These are phyloP conservation scores for Euplexia lucipara DNA, from an alignment of 2,888 invertebrate species.

Conservation along the genomic window DNA sequence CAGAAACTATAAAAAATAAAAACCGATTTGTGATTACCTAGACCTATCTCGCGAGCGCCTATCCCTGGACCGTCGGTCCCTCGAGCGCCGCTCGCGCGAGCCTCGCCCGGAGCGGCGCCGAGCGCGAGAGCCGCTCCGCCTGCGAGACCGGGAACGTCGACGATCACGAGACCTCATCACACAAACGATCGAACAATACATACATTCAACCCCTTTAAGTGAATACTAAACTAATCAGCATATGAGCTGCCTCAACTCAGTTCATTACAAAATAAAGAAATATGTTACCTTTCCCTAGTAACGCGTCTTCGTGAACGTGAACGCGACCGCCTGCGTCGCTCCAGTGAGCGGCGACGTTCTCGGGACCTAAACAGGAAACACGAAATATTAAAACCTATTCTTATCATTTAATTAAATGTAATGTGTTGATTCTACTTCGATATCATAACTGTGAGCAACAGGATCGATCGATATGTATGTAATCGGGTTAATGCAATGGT, in stretches of 20 bases:
- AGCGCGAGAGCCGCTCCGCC: conserved; percentile 78
- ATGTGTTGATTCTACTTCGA: no score
- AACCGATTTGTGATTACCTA: conserved; percentile 72
- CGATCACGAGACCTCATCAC: conserved; percentile 81
- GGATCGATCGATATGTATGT: neutral
- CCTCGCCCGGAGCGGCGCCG: conserved; percentile 82
- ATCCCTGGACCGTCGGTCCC: conserved; percentile 82
- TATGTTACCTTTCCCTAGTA: conserved; percentile 85
- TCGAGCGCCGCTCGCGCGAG: conserved; percentile 84
- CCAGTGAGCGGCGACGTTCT: conserved; percentile 89
- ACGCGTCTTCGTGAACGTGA: conserved; percentile 88
- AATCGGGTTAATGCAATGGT: conserved; percentile 7
- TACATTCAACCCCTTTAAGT: conserved; percentile 63
- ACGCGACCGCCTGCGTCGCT: conserved; percentile 87
- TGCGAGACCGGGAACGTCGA: conserved; percentile 84
- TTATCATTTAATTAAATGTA: no score
- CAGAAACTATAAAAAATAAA: neutral
- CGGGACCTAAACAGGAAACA: conserved; percentile 78
- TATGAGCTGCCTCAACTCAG: conserved; percentile 13
- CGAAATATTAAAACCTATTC: neutral
- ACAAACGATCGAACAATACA: conserved; percentile 32
- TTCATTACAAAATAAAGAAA: conserved; percentile 41
- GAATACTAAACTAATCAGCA: conserved; percentile 40
- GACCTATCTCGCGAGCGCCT: conserved; percentile 82
- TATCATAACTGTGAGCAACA: neutral